A percentile compares a stretch with the other conserved stretches of the same genome.
Conservation (phyloP, 2,113 vertebrate genomes). For the Coturnix japonica region DNA sequence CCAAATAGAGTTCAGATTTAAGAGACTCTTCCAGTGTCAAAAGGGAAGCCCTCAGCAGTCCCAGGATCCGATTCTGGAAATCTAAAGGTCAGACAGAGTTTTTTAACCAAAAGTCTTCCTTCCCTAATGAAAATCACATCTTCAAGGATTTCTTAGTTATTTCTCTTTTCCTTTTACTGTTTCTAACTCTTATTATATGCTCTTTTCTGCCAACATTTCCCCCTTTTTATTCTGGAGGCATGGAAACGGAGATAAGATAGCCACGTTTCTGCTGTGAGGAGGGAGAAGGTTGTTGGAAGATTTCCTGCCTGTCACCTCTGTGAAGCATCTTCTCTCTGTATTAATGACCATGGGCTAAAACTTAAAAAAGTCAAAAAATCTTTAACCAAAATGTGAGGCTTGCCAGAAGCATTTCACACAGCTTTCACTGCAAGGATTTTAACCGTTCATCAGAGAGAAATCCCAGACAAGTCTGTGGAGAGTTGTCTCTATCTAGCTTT, state of each 20-base stretch:
- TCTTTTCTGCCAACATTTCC: background rate
- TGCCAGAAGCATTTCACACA: conserved; percentile 8
- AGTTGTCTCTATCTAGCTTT: background rate
- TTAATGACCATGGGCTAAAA: background rate
- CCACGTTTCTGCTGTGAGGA: conserved; percentile 3
- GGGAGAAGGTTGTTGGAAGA: background rate
- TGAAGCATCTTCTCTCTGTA: background rate
- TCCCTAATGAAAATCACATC: background rate
- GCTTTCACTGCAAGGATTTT: background rate
- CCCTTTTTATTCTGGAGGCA: background rate
- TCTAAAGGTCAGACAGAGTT: background rate
- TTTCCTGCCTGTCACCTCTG: background rate
- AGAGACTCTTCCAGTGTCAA: background rate
- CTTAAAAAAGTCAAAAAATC: background rate
- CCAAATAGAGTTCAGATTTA: background rate
- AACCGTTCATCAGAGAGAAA: background rate
- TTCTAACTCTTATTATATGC: background rate
- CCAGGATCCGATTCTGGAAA: background rate
- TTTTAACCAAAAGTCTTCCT: background rate
- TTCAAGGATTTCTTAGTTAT: background rate
- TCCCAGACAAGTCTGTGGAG: background rate
- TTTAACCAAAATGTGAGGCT: background rate
- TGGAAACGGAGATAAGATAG: conserved; percentile 25
- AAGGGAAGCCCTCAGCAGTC: background rate
- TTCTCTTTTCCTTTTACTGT: background rate